Percentiles rank a stretch among this genome's conserved stretches.
These are phyloP conservation scores for Acanthaster planci DNA, from an alignment of 35 echinoderm and acorn worm genomes.

Conservation along the genomic window DNA sequence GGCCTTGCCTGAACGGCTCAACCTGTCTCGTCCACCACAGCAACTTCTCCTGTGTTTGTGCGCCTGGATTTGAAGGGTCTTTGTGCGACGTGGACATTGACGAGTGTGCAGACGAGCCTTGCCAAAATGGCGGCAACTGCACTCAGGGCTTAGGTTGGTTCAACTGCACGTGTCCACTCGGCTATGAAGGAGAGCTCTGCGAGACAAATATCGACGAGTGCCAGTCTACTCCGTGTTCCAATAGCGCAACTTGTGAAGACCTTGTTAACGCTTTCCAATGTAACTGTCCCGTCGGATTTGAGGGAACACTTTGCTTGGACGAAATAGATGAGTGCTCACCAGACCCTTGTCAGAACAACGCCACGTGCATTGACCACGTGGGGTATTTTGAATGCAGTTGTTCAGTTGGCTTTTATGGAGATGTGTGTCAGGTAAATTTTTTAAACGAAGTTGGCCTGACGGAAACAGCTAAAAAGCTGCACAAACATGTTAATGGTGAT, in stretches of 20 bases:
- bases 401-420: conserved; percentile 5
- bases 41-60: conserved; percentile 38
- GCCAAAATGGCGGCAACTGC: conserved; percentile 43
- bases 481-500: too few relatives aligned
- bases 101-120: conserved; percentile 37
- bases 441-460: too few relatives aligned
- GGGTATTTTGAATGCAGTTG: conserved; percentile 41
- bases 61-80: conserved; percentile 7
- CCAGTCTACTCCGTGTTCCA: conserved; percentile 32
- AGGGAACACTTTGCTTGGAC: conserved; percentile 37
- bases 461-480: too few relatives aligned
- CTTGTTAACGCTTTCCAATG: conserved; percentile 51
- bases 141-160: background rate
- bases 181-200: conserved; percentile 59
- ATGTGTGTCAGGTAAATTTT: background rate
- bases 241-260: conserved; percentile 30
- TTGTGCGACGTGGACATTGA: conserved; percentile 23
- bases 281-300: conserved; percentile 58
- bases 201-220: conserved; percentile 73
- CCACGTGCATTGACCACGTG: conserved; percentile 49
- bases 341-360: conserved; percentile 55
- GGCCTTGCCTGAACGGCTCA: conserved; percentile 39
- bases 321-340: conserved; percentile 38
- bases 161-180: conserved; percentile 56
- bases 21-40: background rate